Evolutionary conservation across 64 coral and sea anemone genomes (phyloP).

Genomic region (Dendronephthya gigantea): DNA sequence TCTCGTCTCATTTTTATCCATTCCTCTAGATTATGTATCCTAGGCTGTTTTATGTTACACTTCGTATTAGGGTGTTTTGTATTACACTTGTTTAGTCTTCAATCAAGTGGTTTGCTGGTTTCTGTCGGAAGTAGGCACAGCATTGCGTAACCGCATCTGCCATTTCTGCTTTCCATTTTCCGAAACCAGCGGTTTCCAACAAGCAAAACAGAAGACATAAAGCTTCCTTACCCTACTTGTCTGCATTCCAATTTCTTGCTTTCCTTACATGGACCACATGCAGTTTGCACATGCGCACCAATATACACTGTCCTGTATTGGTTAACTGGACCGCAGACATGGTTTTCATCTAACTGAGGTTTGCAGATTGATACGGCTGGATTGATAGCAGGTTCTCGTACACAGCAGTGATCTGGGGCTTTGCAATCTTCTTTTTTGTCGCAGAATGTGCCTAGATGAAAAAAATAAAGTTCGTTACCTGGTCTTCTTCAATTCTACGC

Average conservation of each 20-base stretch:
- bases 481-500: not conserved
- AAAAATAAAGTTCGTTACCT: not conserved
- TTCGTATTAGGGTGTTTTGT: no score
- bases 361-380: conserved; percentile 94
- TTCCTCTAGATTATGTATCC: no score
- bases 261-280: conserved; percentile 92
- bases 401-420: conserved; percentile 82
- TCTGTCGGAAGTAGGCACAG: no score
- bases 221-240: conserved; percentile 79
- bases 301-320: conserved; percentile 94
- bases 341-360: conserved; percentile 82
- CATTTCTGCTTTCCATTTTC: no score
- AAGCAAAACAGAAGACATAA: no score
- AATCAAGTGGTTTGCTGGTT: no score
- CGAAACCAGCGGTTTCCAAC: no score
- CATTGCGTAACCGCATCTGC: no score
- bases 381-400: conserved; percentile 87
- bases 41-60: no score
- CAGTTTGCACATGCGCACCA: conserved; percentile 88
- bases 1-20: no score
- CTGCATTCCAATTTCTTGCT: conserved; percentile 63
- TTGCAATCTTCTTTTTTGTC: conserved; percentile 93
- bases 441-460: conserved; percentile 66
- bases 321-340: conserved; percentile 87
- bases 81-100: no score